phyloP scores from a whole-genome alignment of 2,113 vertebrate species.

The Alexandromys fortis region DNA sequence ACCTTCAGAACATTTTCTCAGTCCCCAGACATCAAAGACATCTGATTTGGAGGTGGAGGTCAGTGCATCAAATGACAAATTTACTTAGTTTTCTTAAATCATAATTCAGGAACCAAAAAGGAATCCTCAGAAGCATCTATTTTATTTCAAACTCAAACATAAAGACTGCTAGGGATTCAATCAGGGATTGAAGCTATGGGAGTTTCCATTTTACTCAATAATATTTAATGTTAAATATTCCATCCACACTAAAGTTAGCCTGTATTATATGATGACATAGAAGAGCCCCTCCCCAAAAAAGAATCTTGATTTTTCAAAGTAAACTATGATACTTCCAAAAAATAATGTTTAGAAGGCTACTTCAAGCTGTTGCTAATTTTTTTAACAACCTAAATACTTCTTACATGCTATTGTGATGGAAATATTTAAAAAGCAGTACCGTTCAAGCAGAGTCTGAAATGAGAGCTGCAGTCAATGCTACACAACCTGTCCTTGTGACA shows the following conservation, averaged over 20 bases:
- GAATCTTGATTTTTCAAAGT: conserved; percentile 27
- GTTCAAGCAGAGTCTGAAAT: not conserved
- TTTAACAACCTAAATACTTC: not conserved
- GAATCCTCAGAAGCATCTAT: not conserved
- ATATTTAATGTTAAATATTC: conserved; percentile 32
- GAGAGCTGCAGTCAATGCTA: not conserved
- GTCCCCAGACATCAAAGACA: conserved; percentile 49
- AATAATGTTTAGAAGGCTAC: not conserved
- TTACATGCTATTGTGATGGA: not conserved
- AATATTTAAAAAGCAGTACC: not conserved
- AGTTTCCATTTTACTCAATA: not conserved
- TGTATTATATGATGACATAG: not conserved
- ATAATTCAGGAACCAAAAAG: conserved; percentile 17
- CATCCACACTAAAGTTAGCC: not conserved
- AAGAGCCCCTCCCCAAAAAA: not conserved
- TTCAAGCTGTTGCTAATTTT: not conserved
- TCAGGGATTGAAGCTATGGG: not conserved
- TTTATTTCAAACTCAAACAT: conserved; percentile 16
- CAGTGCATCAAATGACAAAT: conserved; percentile 28
- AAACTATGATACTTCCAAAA: not conserved
- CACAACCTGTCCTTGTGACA: not conserved
- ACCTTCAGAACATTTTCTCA: conserved; percentile 15
- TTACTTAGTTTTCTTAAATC: conserved; percentile 45
- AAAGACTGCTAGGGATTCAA: not conserved
- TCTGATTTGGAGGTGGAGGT: conserved; percentile 14